phyloP scores from a whole-genome alignment of 2,888 invertebrate species.

The Nasonovia ribisnigri region DNA sequence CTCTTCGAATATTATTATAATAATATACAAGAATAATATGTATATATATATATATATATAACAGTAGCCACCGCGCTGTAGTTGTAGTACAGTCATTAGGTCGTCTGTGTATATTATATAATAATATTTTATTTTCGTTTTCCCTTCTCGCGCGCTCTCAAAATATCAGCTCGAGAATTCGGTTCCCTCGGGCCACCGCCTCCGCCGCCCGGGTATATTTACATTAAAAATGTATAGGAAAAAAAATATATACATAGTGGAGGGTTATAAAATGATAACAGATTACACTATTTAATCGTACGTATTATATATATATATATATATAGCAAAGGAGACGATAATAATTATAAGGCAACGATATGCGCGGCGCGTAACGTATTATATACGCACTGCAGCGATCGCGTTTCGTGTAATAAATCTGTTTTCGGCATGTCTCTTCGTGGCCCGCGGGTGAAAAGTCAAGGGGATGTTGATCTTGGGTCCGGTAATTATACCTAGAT shows the following conservation, averaged over 20 bases:
- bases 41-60: neutral
- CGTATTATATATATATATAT: no score
- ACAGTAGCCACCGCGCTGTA: neutral
- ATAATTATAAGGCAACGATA: neutral
- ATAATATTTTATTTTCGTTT: neutral
- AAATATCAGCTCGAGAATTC: neutral
- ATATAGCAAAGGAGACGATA: neutral
- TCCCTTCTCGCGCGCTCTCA: neutral
- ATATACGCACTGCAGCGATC: neutral
- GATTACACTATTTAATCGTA: neutral
- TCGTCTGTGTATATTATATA: neutral
- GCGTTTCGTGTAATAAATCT: constrained; percentile 32
- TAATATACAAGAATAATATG: neutral
- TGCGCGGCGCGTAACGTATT: neutral
- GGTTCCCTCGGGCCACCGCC: neutral
- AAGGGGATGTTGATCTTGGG: neutral
- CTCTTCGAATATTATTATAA: neutral
- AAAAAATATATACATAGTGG: neutral
- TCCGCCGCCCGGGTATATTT: constrained; percentile 15
- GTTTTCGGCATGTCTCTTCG: neutral
- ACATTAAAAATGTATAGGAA: neutral
- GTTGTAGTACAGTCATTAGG: constrained; percentile 13
- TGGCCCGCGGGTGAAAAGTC: neutral
- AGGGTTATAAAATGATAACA: constrained; percentile 28
- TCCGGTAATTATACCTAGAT: neutral